Conservation (phyloP, 1,140 invertebrate genomes). For the Drosophila orena region DNA sequence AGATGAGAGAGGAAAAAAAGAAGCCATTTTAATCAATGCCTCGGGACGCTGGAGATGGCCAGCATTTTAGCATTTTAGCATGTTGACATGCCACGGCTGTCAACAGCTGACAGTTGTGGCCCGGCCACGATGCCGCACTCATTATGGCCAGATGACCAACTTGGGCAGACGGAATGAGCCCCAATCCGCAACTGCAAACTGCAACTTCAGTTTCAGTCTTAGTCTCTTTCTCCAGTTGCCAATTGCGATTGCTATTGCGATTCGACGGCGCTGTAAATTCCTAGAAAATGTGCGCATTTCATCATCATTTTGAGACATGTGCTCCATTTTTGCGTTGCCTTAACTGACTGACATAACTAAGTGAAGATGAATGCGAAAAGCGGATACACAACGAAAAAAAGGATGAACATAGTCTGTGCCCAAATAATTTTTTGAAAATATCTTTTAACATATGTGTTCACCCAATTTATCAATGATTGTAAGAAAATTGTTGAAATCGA, state of each 20-base stretch:
- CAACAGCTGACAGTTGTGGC: constrained; percentile 70
- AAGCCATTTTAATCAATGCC: constrained; percentile 76
- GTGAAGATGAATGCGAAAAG: constrained; percentile 80
- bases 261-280: constrained; percentile 67
- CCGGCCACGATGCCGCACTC: constrained; percentile 52
- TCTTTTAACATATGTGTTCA: no score
- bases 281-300: constrained; percentile 83
- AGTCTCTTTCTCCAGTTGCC: constrained; percentile 1
- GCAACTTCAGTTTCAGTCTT: constrained; percentile 44
- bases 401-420: no score
- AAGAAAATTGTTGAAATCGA: no score
- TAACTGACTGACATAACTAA: constrained; percentile 84
- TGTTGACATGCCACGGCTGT: constrained; percentile 81
- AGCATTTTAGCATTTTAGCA: constrained; percentile 78
- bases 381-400: background rate
- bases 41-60: constrained; percentile 59
- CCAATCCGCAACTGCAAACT: constrained; percentile 63
- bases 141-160: constrained; percentile 81
- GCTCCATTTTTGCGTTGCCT: constrained; percentile 77
- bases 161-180: constrained; percentile 81
- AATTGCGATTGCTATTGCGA: constrained; percentile 25
- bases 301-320: constrained; percentile 84
- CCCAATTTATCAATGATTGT: no score
- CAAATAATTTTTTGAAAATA: no score
- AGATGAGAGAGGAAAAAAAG: constrained; percentile 27